Evolutionary conservation across 2,797 vertebrate genomes (phyloP).

Genomic region (Dicrostonyx torquatus): DNA sequence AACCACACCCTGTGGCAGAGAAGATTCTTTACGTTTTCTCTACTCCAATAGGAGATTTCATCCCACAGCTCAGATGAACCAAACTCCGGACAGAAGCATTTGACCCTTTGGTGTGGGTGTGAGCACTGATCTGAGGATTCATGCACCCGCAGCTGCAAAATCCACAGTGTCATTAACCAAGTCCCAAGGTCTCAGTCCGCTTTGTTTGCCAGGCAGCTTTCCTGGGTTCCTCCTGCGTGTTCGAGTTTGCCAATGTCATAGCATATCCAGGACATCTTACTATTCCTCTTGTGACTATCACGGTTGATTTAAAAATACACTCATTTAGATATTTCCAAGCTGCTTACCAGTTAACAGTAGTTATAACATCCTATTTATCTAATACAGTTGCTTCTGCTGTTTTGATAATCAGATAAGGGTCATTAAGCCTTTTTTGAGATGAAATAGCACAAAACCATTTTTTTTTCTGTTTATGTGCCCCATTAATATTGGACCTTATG

Average conservation of each 20-base stretch:
- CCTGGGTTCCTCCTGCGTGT: not conserved
- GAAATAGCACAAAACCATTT: slow-evolving; percentile 89
- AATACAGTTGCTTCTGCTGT: slow-evolving; percentile 85
- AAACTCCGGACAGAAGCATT: not conserved
- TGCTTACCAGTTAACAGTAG: slow-evolving; percentile 87
- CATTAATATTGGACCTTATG: slow-evolving; percentile 86
- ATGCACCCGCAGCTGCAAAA: not conserved
- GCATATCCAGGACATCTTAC: slow-evolving; percentile 79
- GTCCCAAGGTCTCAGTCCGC: not conserved
- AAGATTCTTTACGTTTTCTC: not conserved
- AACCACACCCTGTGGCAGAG: accelerated
- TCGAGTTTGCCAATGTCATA: slow-evolving; percentile 71
- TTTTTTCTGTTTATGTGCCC: slow-evolving; percentile 86
- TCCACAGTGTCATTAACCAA: not conserved
- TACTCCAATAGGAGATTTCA: not conserved
- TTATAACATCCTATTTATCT: slow-evolving; percentile 89
- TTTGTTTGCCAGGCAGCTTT: not conserved
- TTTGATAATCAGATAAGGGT: slow-evolving; percentile 89
- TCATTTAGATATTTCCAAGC: slow-evolving; percentile 87
- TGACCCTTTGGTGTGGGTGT: not conserved
- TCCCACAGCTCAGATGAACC: not conserved
- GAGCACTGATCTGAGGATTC: not conserved
- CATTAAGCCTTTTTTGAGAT: slow-evolving; percentile 89
- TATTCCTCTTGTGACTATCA: slow-evolving; percentile 83
- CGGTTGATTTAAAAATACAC: slow-evolving; percentile 82